A percentile compares a stretch with the other conserved stretches of the same genome.
phyloP scores from a whole-genome alignment of 2,888 invertebrate genomes.

The Melitaea athalia region DNA sequence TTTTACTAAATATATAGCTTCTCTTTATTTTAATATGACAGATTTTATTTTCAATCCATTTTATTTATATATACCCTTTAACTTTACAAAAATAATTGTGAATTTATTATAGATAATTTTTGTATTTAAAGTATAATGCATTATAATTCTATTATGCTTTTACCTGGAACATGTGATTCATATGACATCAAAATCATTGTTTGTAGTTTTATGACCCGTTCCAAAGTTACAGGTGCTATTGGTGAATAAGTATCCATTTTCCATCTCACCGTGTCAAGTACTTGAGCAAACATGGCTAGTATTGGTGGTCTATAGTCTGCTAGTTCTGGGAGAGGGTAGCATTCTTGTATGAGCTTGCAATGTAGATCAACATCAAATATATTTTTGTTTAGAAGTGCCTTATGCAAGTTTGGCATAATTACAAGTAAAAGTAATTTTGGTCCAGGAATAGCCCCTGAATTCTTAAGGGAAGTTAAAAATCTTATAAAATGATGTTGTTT shows the following conservation, averaged over 20 bases:
- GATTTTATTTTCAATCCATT: too few relatives aligned
- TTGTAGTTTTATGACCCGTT: conserved; percentile 57
- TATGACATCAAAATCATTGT: conserved; percentile 58
- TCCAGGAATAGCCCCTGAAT: conserved; percentile 51
- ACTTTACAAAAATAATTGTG: too few relatives aligned
- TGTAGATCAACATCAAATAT: conserved; percentile 53
- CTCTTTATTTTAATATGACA: too few relatives aligned
- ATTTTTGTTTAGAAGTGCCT: conserved; percentile 56
- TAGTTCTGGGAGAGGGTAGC: conserved; percentile 56
- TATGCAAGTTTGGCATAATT: conserved; percentile 68
- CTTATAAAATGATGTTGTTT: conserved; percentile 57
- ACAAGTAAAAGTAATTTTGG: conserved; percentile 61
- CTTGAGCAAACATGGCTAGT: conserved; percentile 69
- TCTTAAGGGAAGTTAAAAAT: conserved; percentile 61
- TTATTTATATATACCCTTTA: too few relatives aligned
- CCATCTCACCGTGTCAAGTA: conserved; percentile 65
- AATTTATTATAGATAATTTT: not conserved
- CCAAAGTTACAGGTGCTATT: conserved; percentile 54
- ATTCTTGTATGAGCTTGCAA: conserved; percentile 54
- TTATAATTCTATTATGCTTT: conserved; percentile 19
- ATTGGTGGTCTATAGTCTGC: conserved; percentile 66
- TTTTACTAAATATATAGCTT: too few relatives aligned
- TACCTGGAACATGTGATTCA: conserved; percentile 59
- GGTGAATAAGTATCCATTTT: conserved; percentile 57
- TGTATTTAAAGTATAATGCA: not conserved